Percentiles rank a stretch among this genome's conserved stretches.
Conservation (phyloP, 2,888 invertebrate species). For the Pandemis heparana region DNA sequence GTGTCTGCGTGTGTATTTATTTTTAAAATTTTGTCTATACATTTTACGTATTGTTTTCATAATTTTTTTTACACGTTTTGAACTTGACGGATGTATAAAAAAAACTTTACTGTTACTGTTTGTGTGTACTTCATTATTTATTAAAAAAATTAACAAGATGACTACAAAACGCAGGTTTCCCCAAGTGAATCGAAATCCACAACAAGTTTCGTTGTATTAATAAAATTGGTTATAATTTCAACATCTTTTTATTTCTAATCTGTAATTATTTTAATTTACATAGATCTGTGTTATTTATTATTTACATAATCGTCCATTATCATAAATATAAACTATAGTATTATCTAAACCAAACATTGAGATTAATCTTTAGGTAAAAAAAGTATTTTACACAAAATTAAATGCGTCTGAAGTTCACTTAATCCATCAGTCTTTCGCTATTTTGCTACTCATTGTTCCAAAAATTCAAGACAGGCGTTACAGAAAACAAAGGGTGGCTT, state of each 20-base stretch:
- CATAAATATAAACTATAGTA: constrained; percentile 28
- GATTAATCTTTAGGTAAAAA: constrained; percentile 33
- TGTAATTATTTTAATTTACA: constrained; percentile 58
- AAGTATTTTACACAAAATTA: constrained; percentile 33
- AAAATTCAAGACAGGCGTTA: constrained; percentile 21
- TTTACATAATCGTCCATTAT: constrained; percentile 54
- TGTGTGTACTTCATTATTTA: no score
- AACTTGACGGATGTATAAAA: no score
- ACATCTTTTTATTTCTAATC: constrained; percentile 66
- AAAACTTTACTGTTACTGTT: no score
- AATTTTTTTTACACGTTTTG: no score
- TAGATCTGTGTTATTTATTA: constrained; percentile 55
- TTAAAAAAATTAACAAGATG: no score
- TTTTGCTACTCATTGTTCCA: constrained; percentile 57
- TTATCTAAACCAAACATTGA: constrained; percentile 36
- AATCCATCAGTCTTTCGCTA: constrained; percentile 77
- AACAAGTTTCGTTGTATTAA: no score
- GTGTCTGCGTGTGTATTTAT: no score
- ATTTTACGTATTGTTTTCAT: no score
- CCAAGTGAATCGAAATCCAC: no score
- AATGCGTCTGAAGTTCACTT: constrained; percentile 40
- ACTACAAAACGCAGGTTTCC: no score
- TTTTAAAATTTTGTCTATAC: no score
- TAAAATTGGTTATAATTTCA: constrained; percentile 58
- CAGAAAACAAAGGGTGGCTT: constrained; percentile 25